Percentiles rank a stretch among this genome's conserved stretches.
These are phyloP conservation scores for Papilio helenus DNA, from an alignment of 1,140 invertebrate species.

Conservation along the genomic window DNA sequence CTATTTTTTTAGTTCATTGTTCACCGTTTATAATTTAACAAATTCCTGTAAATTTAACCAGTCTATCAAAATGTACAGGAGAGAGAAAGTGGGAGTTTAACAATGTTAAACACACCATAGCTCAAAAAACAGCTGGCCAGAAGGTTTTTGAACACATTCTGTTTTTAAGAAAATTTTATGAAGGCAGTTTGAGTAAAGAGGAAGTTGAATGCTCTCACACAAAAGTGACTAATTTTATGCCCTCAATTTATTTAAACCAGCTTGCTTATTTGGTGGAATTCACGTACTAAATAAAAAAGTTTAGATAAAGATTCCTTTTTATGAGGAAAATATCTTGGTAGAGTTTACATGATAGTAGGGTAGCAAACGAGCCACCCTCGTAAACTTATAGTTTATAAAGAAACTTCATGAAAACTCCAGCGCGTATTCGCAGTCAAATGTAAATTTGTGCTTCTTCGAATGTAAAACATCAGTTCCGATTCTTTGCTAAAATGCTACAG, in stretches of 20 bases:
- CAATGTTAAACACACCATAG: too few species aligned
- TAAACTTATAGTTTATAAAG: constrained; percentile 33
- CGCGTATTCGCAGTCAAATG: constrained; percentile 19
- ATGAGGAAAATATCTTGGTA: background rate
- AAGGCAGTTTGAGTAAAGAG: too few species aligned
- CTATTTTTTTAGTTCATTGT: background rate
- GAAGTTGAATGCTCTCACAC: background rate
- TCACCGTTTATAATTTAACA: too few species aligned
- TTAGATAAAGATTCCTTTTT: background rate
- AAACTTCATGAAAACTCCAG: constrained; percentile 30
- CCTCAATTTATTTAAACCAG: background rate
- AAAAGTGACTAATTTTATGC: background rate
- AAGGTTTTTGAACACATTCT: too few species aligned
- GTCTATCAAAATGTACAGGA: too few species aligned
- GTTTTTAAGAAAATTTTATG: too few species aligned
- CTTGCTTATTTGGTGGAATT: background rate
- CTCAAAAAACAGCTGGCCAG: too few species aligned
- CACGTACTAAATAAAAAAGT: background rate
- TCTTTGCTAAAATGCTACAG: constrained; percentile 29
- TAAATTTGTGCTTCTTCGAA: constrained; percentile 26
- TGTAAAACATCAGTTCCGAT: constrained; percentile 38
- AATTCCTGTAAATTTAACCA: too few species aligned
- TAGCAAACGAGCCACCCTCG: background rate
- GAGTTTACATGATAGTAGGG: constrained; percentile 22
- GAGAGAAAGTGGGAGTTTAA: too few species aligned